Evolutionary conservation across 2,113 vertebrate species (phyloP).

Genomic region (Psophia crepitans): DNA sequence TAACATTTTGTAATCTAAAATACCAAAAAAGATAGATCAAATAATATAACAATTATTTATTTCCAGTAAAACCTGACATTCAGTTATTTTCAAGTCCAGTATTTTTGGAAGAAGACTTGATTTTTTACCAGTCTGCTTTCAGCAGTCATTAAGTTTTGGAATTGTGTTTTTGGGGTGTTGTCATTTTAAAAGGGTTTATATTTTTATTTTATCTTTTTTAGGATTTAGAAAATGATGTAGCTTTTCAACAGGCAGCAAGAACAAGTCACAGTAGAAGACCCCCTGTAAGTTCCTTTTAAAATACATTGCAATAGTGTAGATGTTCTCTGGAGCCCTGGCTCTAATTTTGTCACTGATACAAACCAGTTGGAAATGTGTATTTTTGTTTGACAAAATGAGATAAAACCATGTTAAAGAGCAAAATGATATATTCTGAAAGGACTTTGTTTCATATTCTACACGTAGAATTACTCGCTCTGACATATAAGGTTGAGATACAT

Average conservation of each 20-base stretch:
- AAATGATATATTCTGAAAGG: neutral
- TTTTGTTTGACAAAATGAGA: neutral
- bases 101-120: neutral
- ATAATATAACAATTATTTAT: neutral
- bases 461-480: neutral
- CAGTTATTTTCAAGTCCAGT: neutral
- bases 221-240: conserved; percentile 93
- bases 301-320: neutral
- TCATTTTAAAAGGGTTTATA: neutral
- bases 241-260: conserved; percentile 90
- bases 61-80: neutral
- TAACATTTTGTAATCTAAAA: neutral
- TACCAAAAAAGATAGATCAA: neutral
- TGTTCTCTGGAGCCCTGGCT: neutral
- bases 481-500: neutral
- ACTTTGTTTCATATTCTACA: neutral
- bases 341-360: neutral
- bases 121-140: neutral
- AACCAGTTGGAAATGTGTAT: neutral
- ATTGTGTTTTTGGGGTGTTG: neutral
- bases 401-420: neutral
- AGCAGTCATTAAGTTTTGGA: neutral
- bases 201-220: conserved; percentile 52
- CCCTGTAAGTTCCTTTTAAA: conserved; percentile 78
- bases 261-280: conserved; percentile 94